These are phyloP conservation scores for Stichopus chloronotus DNA, from an alignment of 35 echinoderm and acorn worm species.

Conservation along the genomic window DNA sequence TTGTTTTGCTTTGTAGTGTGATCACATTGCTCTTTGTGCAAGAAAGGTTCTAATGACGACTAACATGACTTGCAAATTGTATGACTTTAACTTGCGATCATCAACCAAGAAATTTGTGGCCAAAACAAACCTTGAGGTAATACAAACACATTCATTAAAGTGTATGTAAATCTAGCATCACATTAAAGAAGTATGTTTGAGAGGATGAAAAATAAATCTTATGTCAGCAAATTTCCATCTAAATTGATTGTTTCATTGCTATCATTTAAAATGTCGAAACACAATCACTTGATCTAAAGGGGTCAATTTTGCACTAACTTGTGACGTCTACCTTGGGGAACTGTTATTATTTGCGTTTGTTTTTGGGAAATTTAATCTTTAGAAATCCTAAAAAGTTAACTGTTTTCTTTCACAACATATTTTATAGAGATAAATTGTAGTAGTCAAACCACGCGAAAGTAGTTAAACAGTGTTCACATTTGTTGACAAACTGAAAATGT, in stretches of 20 bases:
- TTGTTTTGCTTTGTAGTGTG: neutral
- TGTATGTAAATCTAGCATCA: neutral
- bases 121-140: neutral
- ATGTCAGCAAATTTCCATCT: neutral
- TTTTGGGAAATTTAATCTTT: too few relatives aligned
- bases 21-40: neutral
- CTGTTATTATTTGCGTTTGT: too few relatives aligned
- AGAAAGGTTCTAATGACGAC: neutral
- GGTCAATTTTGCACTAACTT: neutral
- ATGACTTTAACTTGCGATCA: slow-evolving; percentile 1
- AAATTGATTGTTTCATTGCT: neutral
- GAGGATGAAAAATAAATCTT: neutral
- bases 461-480: too few relatives aligned
- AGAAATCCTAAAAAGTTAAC: too few relatives aligned
- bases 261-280: neutral
- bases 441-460: too few relatives aligned
- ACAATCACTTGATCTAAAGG: neutral
- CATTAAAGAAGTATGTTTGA: too few relatives aligned
- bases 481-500: too few relatives aligned
- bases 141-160: neutral
- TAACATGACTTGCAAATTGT: neutral
- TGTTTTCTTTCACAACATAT: too few relatives aligned
- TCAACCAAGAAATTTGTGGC: neutral
- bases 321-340: neutral
- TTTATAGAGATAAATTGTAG: too few relatives aligned